phyloP scores from a whole-genome alignment of 2,888 invertebrate species.

The Carabus problematicus region DNA sequence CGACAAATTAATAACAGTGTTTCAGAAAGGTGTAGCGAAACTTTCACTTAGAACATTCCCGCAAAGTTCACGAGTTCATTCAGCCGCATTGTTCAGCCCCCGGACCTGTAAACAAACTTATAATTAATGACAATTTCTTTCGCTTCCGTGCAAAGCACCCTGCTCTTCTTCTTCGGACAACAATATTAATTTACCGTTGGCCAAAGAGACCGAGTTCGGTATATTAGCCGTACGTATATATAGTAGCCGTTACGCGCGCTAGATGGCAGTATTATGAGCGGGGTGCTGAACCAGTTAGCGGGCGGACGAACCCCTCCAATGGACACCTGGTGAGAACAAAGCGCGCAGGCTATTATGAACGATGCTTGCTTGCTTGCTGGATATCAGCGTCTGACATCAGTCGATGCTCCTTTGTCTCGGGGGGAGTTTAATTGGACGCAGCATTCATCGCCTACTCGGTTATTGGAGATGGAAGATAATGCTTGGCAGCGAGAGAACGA shows the following conservation, averaged over 20 bases:
- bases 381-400: neutral
- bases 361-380: neutral
- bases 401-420: slow-evolving; percentile 21
- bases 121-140: slow-evolving; percentile 35
- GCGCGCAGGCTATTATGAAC: no score
- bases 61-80: no score
- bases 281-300: neutral
- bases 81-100: no score
- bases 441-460: slow-evolving; percentile 19
- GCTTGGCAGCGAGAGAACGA: no score
- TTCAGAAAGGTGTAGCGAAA: no score
- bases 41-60: no score
- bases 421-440: slow-evolving; percentile 30
- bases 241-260: neutral
- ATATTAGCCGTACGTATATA: no score
- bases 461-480: slow-evolving; percentile 35
- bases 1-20: no score
- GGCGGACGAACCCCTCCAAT: neutral
- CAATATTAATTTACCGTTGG: slow-evolving; percentile 31
- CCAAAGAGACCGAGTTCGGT: no score
- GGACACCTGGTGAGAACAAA: no score
- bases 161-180: slow-evolving; percentile 17
- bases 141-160: slow-evolving; percentile 21
- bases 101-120: slow-evolving; percentile 32
- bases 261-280: neutral